A percentile compares a stretch with the other conserved stretches of the same genome.
phyloP scores from a whole-genome alignment of 2,797 vertebrate genomes.

The Sciaenops ocellatus region DNA sequence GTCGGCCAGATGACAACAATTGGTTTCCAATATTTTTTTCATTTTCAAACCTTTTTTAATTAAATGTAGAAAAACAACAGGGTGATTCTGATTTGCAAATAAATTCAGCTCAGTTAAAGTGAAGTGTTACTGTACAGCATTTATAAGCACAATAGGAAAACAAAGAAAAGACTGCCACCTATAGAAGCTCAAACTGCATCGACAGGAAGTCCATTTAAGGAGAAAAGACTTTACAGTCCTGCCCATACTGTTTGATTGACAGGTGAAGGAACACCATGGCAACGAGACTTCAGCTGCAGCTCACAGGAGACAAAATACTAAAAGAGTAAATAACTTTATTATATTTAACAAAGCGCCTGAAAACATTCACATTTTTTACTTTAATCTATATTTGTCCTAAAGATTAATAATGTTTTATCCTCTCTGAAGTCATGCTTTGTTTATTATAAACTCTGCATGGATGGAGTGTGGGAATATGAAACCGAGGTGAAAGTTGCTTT shows the following conservation, averaged over 20 bases:
- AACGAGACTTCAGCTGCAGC: too few species aligned
- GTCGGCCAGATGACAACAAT: slow-evolving; percentile 34
- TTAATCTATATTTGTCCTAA: too few species aligned
- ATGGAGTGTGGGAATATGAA: not conserved
- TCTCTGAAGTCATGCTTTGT: not conserved
- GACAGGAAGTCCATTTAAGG: slow-evolving; percentile 41
- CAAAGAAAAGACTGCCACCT: not conserved
- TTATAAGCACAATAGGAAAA: not conserved
- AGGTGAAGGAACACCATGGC: too few species aligned
- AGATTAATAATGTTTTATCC: not conserved
- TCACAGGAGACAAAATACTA: too few species aligned
- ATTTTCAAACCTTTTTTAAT: too few species aligned
- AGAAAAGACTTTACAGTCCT: not conserved
- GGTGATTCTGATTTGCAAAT: not conserved
- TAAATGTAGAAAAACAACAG: not conserved
- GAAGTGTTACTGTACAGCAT: not conserved
- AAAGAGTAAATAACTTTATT: too few species aligned
- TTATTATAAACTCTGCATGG: not conserved
- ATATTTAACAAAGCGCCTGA: too few species aligned
- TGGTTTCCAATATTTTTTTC: not conserved
- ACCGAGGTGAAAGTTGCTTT: not conserved
- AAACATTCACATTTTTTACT: too few species aligned
- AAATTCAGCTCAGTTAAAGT: not conserved
- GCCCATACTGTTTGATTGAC: slow-evolving; percentile 20
- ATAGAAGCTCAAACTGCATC: not conserved